phyloP scores from a whole-genome alignment of 2,797 vertebrate genomes.

The Sebastes hopkinsi region DNA sequence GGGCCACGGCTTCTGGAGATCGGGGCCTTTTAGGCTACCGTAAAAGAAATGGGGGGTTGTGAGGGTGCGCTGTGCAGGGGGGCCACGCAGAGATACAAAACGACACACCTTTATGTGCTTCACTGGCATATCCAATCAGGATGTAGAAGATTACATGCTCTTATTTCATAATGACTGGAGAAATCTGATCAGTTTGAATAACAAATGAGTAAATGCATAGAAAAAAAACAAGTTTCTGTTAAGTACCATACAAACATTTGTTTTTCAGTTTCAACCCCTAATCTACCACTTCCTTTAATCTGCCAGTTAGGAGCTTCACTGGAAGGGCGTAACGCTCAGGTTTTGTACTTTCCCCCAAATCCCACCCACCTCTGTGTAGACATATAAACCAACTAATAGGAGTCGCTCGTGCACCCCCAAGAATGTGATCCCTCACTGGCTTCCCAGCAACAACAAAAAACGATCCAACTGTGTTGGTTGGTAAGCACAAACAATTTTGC shows the following conservation, averaged over 20 bases:
- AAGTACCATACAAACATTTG: background rate
- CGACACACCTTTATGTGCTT: slow-evolving; percentile 41
- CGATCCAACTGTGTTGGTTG: background rate
- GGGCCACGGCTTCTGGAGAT: slow-evolving; percentile 68
- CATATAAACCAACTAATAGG: background rate
- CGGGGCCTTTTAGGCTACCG: slow-evolving; percentile 56
- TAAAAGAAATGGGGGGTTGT: slow-evolving; percentile 51
- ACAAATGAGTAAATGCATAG: background rate
- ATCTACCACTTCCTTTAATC: background rate
- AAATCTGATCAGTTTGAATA: background rate
- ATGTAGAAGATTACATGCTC: background rate
- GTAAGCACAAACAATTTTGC: background rate
- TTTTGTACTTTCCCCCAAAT: background rate
- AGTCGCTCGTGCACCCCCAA: background rate
- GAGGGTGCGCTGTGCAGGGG: slow-evolving; percentile 33
- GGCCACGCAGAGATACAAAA: slow-evolving; percentile 33
- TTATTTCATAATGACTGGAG: background rate
- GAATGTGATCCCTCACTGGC: background rate
- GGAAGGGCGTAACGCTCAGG: fast-evolving
- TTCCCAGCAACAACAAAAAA: background rate
- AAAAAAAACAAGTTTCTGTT: background rate
- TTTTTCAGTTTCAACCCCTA: background rate
- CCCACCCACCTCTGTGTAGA: background rate
- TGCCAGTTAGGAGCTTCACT: background rate
- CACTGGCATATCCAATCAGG: background rate